A percentile compares a stretch with the other conserved stretches of the same genome.
These are phyloP conservation scores for Petrolisthes manimaculis DNA, from an alignment of 2,888 invertebrate species.

Conservation along the genomic window DNA sequence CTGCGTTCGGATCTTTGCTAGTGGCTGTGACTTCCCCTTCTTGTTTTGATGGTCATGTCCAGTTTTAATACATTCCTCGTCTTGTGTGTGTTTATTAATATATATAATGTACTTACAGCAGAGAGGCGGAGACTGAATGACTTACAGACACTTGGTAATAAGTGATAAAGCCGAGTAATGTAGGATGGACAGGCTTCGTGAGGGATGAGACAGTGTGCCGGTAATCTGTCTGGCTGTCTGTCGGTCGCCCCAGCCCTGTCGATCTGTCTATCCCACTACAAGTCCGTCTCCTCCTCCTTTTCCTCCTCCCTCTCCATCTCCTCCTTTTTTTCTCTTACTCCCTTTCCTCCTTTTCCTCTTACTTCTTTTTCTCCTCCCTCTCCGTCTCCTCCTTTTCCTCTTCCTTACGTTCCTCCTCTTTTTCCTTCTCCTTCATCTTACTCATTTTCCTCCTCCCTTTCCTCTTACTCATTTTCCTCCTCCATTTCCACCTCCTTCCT, in stretches of 20 bases:
- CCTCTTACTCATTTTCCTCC: neutral
- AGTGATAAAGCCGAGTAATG: no score
- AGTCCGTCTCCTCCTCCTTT: neutral
- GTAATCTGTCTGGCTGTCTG: constrained; percentile 15
- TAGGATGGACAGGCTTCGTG: neutral
- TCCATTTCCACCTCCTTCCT: neutral
- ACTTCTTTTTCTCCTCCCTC: neutral
- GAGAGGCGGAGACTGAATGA: no score
- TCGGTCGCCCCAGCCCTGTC: constrained; percentile 5
- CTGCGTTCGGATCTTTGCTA: neutral
- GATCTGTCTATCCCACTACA: neutral
- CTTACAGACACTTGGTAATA: no score
- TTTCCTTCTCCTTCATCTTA: neutral
- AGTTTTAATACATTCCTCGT: no score
- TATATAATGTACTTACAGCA: no score
- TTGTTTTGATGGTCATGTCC: no score
- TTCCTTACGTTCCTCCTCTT: neutral
- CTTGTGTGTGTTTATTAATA: no score
- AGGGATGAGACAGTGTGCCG: neutral
- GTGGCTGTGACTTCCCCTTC: neutral
- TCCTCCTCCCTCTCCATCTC: neutral
- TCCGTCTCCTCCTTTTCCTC: neutral
- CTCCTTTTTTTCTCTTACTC: neutral
- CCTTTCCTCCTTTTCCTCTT: neutral
- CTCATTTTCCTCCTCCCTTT: neutral